These are phyloP conservation scores for Typhlichthys eigenmanni DNA, from an alignment of 2,797 vertebrate species.

Conservation along the genomic window DNA sequence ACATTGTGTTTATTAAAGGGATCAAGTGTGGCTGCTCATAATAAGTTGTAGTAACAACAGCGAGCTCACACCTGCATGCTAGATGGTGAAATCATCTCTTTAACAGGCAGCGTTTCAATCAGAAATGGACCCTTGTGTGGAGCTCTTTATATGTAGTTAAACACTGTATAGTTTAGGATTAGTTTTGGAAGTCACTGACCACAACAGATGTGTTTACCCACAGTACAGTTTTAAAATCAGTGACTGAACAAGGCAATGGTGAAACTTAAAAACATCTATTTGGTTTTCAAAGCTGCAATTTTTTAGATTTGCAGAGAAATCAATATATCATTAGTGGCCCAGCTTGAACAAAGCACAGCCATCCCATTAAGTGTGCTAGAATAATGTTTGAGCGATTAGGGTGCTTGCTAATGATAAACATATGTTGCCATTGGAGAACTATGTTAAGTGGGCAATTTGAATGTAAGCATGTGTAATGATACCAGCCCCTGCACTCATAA, in stretches of 20 bases:
- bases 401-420: slow-evolving; percentile 79
- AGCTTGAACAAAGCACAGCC: slow-evolving; percentile 69
- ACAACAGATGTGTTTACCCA: slow-evolving; percentile 20
- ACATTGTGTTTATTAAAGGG: slow-evolving; percentile 4
- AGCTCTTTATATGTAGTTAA: too few relatives aligned
- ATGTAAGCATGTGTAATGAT: slow-evolving; percentile 78
- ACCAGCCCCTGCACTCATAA: slow-evolving; percentile 64
- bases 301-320: slow-evolving; percentile 39
- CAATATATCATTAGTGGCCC: slow-evolving; percentile 76
- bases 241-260: slow-evolving; percentile 38
- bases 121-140: too few relatives aligned
- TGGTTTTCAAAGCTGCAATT: too few relatives aligned
- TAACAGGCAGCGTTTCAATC: too few relatives aligned
- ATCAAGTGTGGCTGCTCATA: too few relatives aligned
- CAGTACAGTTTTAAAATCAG: background rate
- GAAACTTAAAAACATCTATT: slow-evolving; percentile 17
- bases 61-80: too few relatives aligned
- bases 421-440: slow-evolving; percentile 78
- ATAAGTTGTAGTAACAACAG: too few relatives aligned
- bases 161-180: slow-evolving; percentile 1
- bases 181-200: background rate
- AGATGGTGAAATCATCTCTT: too few relatives aligned
- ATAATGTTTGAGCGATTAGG: slow-evolving; percentile 82
- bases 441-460: slow-evolving; percentile 82
- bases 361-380: slow-evolving; percentile 73